Base-by-base conservation (phyloP, 2,113 vertebrate genomes). In the Psilopogon haemacephalus region DNA sequence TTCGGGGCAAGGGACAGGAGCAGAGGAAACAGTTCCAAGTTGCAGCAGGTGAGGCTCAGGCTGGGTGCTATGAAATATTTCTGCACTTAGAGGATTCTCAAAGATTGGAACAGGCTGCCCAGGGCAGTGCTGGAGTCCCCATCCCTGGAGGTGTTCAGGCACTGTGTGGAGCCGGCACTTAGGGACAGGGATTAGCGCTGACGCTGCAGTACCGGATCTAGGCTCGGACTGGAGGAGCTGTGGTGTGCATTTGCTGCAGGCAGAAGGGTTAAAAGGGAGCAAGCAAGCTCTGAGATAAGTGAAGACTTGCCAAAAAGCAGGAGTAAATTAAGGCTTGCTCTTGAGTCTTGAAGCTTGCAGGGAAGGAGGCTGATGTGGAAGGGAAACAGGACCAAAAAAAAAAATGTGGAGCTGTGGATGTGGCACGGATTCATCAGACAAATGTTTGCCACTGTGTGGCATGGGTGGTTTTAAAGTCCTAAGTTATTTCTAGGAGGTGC, bases 401-500 rank as follows among this genome's bases (percentile, higher is more conserved):
- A 79, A 76, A 11, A 21, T 11, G 15, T 69, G 46, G 32, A 79
- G n/a, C 20, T 84, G 71, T 11, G 33, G 23, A 38, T 82, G 16
- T 77, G 81, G 58, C 3, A 12, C 4, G 77, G 52, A 87, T 46
- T 79, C 30, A 16, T 48, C 28, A 15, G 91, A 33, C 83, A 92
- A 91, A 33, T 89, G 33, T 46, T 94, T 85, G 89, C 89, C 93
- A 91, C 95, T 93, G 38, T 94, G 94, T 96, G 94, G 93, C 75
- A 32, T 81, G 64, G 26, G 15, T 59, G 65, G 30, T 54, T 86
- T 58, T 35, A 88, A 86, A 27, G 75, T 44, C 69, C 38, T 84
- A 89, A 93, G 67, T 94, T 88, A 65, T 89, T 89, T 94, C 91
- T 91, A 91, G 68, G 23, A 42, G 27, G 6, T 73, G 84, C 58